Evolutionary conservation across 2,113 vertebrate genomes (phyloP).

Genomic region (Hippocampus zosterae): DNA sequence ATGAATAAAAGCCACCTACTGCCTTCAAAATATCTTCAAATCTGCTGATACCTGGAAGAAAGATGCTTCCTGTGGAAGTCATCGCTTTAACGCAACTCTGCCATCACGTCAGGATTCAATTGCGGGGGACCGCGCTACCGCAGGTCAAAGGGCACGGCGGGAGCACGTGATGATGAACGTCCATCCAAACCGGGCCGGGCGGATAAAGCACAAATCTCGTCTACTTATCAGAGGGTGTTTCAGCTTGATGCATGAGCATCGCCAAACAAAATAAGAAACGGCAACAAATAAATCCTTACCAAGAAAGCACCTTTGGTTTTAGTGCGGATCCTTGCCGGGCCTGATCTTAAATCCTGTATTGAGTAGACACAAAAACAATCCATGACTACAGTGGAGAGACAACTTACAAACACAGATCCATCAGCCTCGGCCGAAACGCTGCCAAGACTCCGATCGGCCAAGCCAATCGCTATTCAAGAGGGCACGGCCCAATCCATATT

Average conservation of each 20-base stretch:
- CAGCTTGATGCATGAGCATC: conserved; percentile 16
- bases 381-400: too few relatives aligned
- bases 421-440: too few relatives aligned
- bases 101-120: neutral
- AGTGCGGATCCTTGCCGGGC: conserved; percentile 5
- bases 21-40: neutral
- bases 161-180: conserved; percentile 6
- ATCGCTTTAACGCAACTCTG: neutral
- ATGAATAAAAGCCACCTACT: neutral
- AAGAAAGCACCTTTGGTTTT: conserved; percentile 25
- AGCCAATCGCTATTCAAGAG: too few relatives aligned
- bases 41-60: conserved; percentile 2
- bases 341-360: conserved; percentile 18
- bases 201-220: conserved; percentile 18
- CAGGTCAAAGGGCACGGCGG: conserved; percentile 1
- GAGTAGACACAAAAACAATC: too few relatives aligned
- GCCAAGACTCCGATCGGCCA: too few relatives aligned
- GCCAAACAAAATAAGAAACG: conserved; percentile 11
- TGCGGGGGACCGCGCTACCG: neutral
- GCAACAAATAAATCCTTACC: conserved; percentile 14
- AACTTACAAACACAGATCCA: too few relatives aligned
- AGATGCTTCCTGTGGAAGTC: neutral
- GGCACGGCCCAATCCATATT: too few relatives aligned
- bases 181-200: neutral
- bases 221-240: conserved; percentile 21